A percentile compares a stretch with the other conserved stretches of the same genome.
Conservation (phyloP, 2,888 invertebrate genomes). For the Bibio marci region DNA sequence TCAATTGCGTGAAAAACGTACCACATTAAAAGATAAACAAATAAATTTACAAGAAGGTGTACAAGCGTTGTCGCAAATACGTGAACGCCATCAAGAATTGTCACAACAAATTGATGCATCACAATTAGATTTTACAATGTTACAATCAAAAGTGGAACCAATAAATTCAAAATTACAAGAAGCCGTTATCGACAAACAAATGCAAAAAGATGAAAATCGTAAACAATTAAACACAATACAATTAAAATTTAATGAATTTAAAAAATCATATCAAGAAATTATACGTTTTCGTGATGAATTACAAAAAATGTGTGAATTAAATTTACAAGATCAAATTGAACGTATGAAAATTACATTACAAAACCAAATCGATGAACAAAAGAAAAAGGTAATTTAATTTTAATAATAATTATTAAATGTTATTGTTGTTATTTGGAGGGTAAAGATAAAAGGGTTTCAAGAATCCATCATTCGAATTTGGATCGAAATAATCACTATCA, state of each 20-base stretch:
- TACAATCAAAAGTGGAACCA: conserved; percentile 31
- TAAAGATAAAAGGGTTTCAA: too few relatives aligned
- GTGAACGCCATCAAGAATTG: conserved; percentile 18
- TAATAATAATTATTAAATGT: too few relatives aligned
- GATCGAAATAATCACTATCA: too few relatives aligned
- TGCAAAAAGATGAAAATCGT: conserved; percentile 14
- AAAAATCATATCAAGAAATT: conserved; percentile 33
- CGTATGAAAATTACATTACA: conserved; percentile 33
- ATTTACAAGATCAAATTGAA: conserved; percentile 36
- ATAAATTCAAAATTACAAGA: conserved; percentile 18
- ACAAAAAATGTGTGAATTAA: conserved; percentile 34
- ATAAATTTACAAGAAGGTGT: conserved; percentile 45
- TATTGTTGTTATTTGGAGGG: too few relatives aligned
- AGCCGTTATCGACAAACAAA: conserved; percentile 13
- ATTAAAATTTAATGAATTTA: conserved; percentile 19
- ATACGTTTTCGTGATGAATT: conserved; percentile 37
- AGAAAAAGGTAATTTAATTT: conserved; percentile 12
- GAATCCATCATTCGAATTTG: too few relatives aligned
- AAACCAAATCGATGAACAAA: conserved; percentile 26
- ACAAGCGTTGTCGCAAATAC: conserved; percentile 29
- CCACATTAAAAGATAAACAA: conserved; percentile 42
- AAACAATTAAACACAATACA: conserved; percentile 6
- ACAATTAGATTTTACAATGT: conserved; percentile 20
- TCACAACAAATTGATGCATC: conserved; percentile 10
- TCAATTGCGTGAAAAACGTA: conserved; percentile 20